phyloP scores from a whole-genome alignment of 2,888 invertebrate genomes.

The Hyalella azteca region DNA sequence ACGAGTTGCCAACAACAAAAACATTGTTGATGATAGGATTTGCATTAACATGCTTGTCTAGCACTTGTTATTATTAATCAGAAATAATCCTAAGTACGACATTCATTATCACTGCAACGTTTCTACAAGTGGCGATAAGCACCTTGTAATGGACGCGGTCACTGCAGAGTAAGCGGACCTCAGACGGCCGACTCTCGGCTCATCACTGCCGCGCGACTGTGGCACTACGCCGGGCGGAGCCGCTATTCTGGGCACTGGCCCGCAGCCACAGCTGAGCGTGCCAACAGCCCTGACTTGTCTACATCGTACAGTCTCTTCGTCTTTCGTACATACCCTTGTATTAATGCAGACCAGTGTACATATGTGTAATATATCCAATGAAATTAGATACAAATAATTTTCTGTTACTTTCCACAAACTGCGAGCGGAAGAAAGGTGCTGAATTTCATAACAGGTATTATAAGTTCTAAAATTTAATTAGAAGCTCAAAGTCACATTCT shows the following conservation, averaged over 20 bases:
- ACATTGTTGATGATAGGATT: too few species aligned
- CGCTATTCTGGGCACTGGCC: slow-evolving; percentile 25
- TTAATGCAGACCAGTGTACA: neutral
- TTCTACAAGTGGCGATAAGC: neutral
- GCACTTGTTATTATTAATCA: too few species aligned
- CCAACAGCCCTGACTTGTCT: neutral
- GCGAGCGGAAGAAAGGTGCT: neutral
- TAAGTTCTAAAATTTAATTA: too few species aligned
- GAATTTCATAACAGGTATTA: too few species aligned
- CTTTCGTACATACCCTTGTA: too few species aligned
- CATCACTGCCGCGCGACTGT: neutral
- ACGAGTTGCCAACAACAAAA: too few species aligned
- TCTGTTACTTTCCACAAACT: neutral
- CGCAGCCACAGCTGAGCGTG: slow-evolving; percentile 16
- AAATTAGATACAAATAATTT: neutral
- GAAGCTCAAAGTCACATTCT: too few species aligned
- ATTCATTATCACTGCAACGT: too few species aligned
- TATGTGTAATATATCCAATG: neutral
- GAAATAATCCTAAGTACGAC: too few species aligned
- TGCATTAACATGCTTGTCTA: too few species aligned
- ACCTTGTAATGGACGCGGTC: slow-evolving; percentile 13
- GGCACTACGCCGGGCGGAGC: neutral
- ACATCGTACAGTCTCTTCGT: neutral
- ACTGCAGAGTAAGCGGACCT: neutral
- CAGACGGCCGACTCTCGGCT: neutral